Evolutionary conservation across 2,888 invertebrate genomes (phyloP), one percentile per base, ranked within the genome.

Genomic region (Volucella inflata): DNA sequence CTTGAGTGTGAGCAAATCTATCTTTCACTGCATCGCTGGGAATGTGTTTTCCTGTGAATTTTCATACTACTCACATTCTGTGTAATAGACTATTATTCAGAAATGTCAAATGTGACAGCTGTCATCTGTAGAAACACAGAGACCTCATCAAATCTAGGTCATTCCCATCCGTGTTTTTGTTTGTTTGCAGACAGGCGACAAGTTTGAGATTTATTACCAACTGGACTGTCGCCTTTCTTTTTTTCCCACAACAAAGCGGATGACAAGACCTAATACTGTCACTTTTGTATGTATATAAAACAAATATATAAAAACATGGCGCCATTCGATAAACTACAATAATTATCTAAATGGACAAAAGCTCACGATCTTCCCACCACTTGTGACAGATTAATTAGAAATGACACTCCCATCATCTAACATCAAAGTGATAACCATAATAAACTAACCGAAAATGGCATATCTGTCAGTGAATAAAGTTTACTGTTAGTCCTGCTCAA

Each of bases 401-500:
- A 48, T 38, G 38, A 48, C n/a, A 46, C 48, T 59, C 57, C 57
- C 57, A 38, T 14, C 21, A 11, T 38, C 30, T 12, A 3, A 30
- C 16, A 53, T 16, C 38, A 14, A 30, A 9, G 8, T 14, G 30
- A 30, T 51, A 8, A 36, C 30, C n/a, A 4, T 68, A 55, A 59
- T 75, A 75, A 79, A 70, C 30, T 64, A 70, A 48, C 51, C 64
- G 59, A 70, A 53, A 16, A 57, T 50, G 16, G 8, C 36, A 10
- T 36, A 14, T 38, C 40, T 42, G 64, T 62, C 72, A 64, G 9
- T n/a, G 10, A 60, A 80, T 50, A 44, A 30, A 72, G 36, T 65
- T 84, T 64, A 75, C 79, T 55, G 71, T 76, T 80, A 68, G 38
- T 16, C 14, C 17, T 59, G 44, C 53, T 71, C 62, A 57, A 44